Evolutionary conservation across 2,113 vertebrate species (phyloP).

Genomic region (Psephotus haematonotus): DNA sequence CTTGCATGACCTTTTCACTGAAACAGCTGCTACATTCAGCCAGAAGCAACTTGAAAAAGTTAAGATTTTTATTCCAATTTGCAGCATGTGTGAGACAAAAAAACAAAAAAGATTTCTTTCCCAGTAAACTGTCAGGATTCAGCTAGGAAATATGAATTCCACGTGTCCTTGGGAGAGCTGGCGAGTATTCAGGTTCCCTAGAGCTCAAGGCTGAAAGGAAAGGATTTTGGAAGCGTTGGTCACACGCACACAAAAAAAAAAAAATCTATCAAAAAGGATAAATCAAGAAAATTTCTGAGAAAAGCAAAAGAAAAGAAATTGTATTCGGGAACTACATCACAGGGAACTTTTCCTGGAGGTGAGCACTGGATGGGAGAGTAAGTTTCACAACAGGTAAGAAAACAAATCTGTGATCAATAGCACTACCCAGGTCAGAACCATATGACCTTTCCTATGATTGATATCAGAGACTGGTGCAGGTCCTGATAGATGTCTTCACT

Average conservation of each 20-base stretch:
- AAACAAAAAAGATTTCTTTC: not conserved
- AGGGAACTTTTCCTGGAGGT: not conserved
- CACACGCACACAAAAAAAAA: not conserved
- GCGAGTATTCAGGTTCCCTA: not conserved
- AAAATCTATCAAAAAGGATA: not conserved
- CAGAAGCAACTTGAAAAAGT: not conserved
- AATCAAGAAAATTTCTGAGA: not conserved
- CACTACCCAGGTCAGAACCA: not conserved
- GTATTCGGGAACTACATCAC: not conserved
- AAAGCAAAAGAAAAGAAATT: not conserved
- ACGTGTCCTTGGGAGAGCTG: not conserved
- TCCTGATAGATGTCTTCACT: not conserved
- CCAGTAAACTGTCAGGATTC: not conserved
- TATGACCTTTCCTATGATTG: not conserved
- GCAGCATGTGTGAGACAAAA: not conserved
- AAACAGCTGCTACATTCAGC: not conserved
- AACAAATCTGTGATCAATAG: not conserved
- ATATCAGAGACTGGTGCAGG: not conserved
- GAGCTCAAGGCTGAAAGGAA: not conserved
- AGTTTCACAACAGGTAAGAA: not conserved
- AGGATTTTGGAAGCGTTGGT: not conserved
- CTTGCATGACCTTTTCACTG: not conserved
- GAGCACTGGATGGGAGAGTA: not conserved
- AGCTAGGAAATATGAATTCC: not conserved
- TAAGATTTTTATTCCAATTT: constrained; percentile 5